A percentile compares a stretch with the other conserved stretches of the same genome.
phyloP scores from a whole-genome alignment of 1,140 invertebrate genomes.

The Pantala flavescens region DNA sequence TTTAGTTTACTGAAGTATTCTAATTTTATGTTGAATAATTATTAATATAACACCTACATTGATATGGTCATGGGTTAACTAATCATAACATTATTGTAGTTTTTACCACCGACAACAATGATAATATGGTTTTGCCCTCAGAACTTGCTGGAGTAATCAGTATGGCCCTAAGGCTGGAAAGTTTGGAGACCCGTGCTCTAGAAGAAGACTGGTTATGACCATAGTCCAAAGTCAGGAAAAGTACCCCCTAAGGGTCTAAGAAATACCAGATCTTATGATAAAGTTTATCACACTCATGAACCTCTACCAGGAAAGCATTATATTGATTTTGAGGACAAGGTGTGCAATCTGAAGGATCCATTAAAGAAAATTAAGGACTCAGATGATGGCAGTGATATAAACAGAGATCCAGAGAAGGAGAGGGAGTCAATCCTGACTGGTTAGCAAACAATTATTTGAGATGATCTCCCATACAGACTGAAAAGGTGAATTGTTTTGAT shows the following conservation, averaged over 20 bases:
- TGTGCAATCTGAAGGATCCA: constrained; percentile 61
- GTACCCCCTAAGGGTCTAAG: not conserved
- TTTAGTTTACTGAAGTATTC: no score
- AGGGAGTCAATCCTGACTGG: constrained; percentile 7
- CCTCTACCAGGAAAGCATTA: constrained; percentile 62
- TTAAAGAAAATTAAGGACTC: constrained; percentile 12
- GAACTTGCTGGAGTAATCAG: no score
- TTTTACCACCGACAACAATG: no score
- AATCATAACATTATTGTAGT: no score
- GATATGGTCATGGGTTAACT: no score
- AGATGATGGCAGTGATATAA: not conserved
- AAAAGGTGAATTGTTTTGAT: no score
- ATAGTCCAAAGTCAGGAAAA: constrained; percentile 9
- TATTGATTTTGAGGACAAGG: constrained; percentile 66
- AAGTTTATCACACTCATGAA: constrained; percentile 69
- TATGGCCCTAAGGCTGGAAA: no score
- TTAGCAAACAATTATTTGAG: not conserved
- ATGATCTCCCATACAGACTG: no score
- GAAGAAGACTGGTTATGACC: not conserved
- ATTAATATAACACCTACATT: no score
- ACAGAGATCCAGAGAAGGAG: not conserved
- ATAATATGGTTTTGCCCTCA: no score
- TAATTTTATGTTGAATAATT: no score
- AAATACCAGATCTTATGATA: constrained; percentile 47
- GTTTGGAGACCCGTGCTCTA: no score